A percentile compares a stretch with the other conserved stretches of the same genome.
phyloP scores from a whole-genome alignment of 2,797 vertebrate species.

The Sebastes elongatus region DNA sequence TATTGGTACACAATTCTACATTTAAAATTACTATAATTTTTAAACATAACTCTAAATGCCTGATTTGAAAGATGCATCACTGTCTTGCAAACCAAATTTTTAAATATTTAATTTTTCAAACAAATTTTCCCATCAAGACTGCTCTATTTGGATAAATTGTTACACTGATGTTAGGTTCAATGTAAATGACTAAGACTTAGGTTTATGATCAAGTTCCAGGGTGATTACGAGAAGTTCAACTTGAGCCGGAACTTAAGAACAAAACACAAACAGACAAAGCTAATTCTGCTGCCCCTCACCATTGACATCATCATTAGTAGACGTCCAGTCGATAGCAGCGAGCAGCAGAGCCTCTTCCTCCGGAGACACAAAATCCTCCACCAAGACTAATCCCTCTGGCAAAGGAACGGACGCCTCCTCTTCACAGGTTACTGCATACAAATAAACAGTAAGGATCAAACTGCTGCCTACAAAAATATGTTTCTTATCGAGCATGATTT shows the following conservation, averaged over 20 bases:
- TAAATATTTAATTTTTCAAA: too few species aligned
- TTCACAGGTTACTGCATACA: slow-evolving; percentile 81
- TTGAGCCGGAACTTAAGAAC: background rate
- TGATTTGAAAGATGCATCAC: too few species aligned
- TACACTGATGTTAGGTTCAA: background rate
- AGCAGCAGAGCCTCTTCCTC: slow-evolving; percentile 87
- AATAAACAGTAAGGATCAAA: background rate
- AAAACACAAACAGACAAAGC: background rate
- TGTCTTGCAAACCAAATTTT: rapidly evolving
- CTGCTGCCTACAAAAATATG: background rate
- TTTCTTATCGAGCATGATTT: background rate
- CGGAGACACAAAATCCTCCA: slow-evolving; percentile 88
- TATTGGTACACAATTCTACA: too few species aligned
- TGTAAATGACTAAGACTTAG: background rate
- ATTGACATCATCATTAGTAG: slow-evolving; percentile 71
- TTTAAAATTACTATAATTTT: too few species aligned
- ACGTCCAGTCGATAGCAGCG: slow-evolving; percentile 86
- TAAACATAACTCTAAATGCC: too few species aligned
- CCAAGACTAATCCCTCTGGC: slow-evolving; percentile 87
- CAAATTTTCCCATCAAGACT: too few species aligned
- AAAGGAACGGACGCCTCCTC: slow-evolving; percentile 69
- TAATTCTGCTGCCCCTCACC: slow-evolving; percentile 70
- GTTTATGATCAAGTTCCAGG: background rate
- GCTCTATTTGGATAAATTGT: rapidly evolving
- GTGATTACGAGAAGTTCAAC: background rate